Evolutionary conservation across 1,140 invertebrate genomes (phyloP).

Genomic region (Trachymyrmex cornetzi): DNA sequence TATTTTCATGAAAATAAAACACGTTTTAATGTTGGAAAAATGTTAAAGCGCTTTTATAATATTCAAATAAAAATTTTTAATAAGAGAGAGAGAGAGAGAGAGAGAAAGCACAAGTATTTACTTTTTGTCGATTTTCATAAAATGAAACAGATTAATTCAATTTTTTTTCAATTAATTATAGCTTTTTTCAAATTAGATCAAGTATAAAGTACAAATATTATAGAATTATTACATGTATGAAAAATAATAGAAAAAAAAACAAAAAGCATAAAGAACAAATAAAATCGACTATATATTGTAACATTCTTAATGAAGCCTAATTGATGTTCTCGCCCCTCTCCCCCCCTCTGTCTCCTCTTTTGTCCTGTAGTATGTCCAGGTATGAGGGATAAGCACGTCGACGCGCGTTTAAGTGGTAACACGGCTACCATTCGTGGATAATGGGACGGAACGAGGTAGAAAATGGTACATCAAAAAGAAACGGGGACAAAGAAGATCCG

Average conservation of each 20-base stretch:
- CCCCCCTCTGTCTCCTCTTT: neutral
- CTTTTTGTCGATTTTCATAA: neutral
- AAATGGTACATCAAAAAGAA: slow-evolving; percentile 76
- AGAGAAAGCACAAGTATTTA: neutral
- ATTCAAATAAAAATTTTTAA: neutral
- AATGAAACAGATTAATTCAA: neutral
- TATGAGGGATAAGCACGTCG: neutral
- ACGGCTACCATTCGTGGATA: slow-evolving; percentile 68
- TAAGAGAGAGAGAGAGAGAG: neutral
- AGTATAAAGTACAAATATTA: neutral
- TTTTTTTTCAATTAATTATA: neutral
- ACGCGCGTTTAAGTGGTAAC: slow-evolving; percentile 60
- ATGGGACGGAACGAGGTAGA: slow-evolving; percentile 72
- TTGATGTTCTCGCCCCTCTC: neutral
- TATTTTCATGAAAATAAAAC: slow-evolving; percentile 1
- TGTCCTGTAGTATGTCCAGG: slow-evolving; percentile 1
- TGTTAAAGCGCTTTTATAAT: neutral
- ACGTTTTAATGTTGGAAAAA: neutral
- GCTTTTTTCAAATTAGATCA: neutral
- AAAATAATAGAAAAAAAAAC: neutral
- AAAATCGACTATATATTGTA: slow-evolving; percentile 45
- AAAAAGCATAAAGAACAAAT: slow-evolving; percentile 7
- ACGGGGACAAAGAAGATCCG: slow-evolving; percentile 68
- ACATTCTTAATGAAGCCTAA: slow-evolving; percentile 50
- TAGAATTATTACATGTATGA: neutral